Evolutionary conservation across 1,140 invertebrate genomes (phyloP).

Genomic region (Phenacoccus solenopsis): DNA sequence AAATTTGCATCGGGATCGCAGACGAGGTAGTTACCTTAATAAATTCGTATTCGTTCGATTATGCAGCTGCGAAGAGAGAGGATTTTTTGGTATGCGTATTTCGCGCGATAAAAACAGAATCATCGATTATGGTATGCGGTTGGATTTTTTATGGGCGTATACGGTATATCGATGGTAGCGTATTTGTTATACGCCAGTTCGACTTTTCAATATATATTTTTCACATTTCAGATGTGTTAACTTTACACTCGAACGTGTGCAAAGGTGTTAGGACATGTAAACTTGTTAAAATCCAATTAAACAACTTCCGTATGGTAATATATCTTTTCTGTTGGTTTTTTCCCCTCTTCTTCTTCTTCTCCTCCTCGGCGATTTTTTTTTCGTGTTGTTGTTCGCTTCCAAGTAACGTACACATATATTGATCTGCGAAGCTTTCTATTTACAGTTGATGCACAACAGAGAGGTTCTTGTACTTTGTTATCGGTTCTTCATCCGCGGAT

Average conservation of each 20-base stretch:
- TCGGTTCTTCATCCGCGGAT: conserved; percentile 10
- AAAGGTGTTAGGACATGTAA: not conserved
- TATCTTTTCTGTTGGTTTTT: not conserved
- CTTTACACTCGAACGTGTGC: not conserved
- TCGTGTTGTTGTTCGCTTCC: not conserved
- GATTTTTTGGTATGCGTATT: too few species aligned
- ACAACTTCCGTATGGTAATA: not conserved
- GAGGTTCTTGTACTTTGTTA: conserved; percentile 14
- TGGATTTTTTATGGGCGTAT: too few species aligned
- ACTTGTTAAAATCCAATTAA: not conserved
- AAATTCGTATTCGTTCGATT: too few species aligned
- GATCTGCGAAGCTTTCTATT: conserved; percentile 3
- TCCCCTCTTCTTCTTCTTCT: not conserved
- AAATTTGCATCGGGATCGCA: too few species aligned
- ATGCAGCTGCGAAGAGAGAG: too few species aligned
- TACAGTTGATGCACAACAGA: conserved; percentile 9
- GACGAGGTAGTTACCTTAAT: too few species aligned
- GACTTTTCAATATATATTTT: too few species aligned
- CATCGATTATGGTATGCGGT: too few species aligned
- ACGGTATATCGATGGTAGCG: too few species aligned
- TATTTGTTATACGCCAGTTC: too few species aligned
- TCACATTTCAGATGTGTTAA: not conserved
- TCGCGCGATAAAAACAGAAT: too few species aligned
- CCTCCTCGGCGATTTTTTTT: not conserved
- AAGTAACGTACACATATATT: not conserved